Percentiles rank a stretch among this genome's conserved stretches.
phyloP scores from a whole-genome alignment of 2,113 vertebrate genomes.

The Vanacampus margaritifer region DNA sequence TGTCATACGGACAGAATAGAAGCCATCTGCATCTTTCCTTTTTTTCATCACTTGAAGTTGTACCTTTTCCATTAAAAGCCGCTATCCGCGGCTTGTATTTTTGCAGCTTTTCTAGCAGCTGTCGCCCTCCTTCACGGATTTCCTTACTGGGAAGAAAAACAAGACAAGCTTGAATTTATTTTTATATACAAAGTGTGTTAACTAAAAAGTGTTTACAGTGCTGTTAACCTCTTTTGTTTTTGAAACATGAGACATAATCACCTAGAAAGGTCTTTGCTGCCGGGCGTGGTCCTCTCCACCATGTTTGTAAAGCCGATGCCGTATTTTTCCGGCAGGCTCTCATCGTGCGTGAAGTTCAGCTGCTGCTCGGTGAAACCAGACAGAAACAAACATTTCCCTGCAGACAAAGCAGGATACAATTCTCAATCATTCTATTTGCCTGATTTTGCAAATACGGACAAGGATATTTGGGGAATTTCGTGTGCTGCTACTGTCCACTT shows the following conservation, averaged over 20 bases:
- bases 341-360: constrained; percentile 89
- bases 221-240: not conserved
- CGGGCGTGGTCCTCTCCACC: constrained; percentile 97
- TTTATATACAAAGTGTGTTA: not conserved
- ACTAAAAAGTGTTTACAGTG: not conserved
- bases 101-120: constrained; percentile 92
- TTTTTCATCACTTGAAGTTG: constrained; percentile 46
- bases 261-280: constrained; percentile 97
- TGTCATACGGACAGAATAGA: not conserved
- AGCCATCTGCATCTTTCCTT: too few relatives aligned
- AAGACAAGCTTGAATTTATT: not conserved
- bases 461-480: not conserved
- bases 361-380: constrained; percentile 89
- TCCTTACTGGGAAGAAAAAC: constrained; percentile 82
- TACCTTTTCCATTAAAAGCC: constrained; percentile 98
- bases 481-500: not conserved
- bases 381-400: constrained; percentile 97
- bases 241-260: constrained; percentile 38
- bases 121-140: constrained; percentile 94
- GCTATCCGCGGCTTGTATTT: constrained; percentile 94
- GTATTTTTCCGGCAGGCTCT: constrained; percentile 87
- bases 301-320: constrained; percentile 98
- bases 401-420: not conserved
- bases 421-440: not conserved
- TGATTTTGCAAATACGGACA: not conserved